These are phyloP conservation scores for Leptinotarsa lineolata DNA, from an alignment of 1,140 invertebrate species.

Conservation along the genomic window DNA sequence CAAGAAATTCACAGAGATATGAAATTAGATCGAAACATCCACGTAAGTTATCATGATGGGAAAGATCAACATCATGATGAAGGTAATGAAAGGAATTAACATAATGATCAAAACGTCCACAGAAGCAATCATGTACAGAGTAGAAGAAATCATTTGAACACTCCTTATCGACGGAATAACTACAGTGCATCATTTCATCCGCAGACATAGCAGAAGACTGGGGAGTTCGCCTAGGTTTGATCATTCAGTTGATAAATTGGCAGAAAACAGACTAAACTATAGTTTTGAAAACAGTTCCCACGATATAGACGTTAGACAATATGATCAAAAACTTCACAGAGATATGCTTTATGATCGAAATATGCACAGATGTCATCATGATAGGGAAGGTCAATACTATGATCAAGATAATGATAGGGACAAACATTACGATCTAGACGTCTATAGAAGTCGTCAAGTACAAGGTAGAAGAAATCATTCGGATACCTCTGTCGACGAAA, in stretches of 20 bases:
- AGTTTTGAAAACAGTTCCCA: neutral
- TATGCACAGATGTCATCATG: neutral
- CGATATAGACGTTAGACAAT: constrained; percentile 10
- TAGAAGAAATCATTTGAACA: neutral
- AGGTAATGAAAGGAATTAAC: too few species aligned
- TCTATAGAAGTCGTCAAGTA: neutral
- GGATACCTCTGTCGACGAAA: constrained; percentile 1
- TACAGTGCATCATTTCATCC: neutral
- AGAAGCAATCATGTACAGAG: neutral
- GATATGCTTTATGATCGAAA: too few species aligned
- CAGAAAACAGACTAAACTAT: neutral
- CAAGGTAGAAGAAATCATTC: neutral
- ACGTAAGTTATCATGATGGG: neutral
- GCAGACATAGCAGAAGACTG: neutral
- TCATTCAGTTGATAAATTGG: neutral
- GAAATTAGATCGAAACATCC: neutral
- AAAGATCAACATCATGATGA: neutral
- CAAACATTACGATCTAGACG: too few species aligned
- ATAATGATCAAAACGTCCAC: neutral
- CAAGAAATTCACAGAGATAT: too few species aligned
- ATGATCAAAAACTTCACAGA: too few species aligned
- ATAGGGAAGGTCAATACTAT: constrained; percentile 1
- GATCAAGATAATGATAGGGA: too few species aligned
- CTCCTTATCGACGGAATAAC: neutral
- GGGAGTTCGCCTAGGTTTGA: too few species aligned